Evolutionary conservation across 2,797 vertebrate genomes (phyloP).

Genomic region (Zenarchopterus dispar): DNA sequence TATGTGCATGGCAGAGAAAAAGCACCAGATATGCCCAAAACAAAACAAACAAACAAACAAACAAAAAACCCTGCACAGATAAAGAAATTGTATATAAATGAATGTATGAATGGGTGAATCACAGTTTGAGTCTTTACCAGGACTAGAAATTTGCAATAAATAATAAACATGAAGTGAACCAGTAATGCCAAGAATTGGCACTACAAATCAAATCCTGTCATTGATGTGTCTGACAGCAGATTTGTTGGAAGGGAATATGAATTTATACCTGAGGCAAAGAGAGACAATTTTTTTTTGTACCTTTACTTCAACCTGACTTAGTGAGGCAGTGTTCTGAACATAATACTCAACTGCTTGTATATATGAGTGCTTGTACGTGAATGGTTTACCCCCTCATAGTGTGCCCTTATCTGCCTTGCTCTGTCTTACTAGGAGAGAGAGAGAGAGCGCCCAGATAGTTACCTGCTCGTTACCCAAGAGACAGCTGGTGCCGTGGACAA

Average conservation of each 20-base stretch:
- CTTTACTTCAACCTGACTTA: slow-evolving; percentile 30
- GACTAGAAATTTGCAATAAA: no score
- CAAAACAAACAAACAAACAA: no score
- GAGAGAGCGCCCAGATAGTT: slow-evolving; percentile 32
- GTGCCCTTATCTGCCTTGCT: slow-evolving; percentile 36
- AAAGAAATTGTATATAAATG: no score
- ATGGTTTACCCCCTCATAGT: slow-evolving; percentile 28
- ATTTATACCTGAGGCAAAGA: slow-evolving; percentile 5
- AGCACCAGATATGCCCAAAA: no score
- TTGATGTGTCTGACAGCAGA: no score
- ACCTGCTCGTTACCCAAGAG: slow-evolving; percentile 63
- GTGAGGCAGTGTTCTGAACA: slow-evolving; percentile 13
- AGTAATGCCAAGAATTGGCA: no score
- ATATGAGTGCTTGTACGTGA: neutral
- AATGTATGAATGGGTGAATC: no score
- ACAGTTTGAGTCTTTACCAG: no score
- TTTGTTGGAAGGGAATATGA: neutral
- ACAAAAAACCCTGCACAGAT: no score
- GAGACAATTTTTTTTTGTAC: slow-evolving; percentile 2
- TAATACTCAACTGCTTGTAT: slow-evolving; percentile 3
- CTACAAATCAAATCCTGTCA: no score
- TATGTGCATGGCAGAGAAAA: no score
- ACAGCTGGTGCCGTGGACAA: slow-evolving; percentile 38
- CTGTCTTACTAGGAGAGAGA: slow-evolving; percentile 45
- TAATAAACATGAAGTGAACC: no score